Base-by-base conservation (phyloP, 2,888 invertebrate genomes). In the Andrena camellia region DNA sequence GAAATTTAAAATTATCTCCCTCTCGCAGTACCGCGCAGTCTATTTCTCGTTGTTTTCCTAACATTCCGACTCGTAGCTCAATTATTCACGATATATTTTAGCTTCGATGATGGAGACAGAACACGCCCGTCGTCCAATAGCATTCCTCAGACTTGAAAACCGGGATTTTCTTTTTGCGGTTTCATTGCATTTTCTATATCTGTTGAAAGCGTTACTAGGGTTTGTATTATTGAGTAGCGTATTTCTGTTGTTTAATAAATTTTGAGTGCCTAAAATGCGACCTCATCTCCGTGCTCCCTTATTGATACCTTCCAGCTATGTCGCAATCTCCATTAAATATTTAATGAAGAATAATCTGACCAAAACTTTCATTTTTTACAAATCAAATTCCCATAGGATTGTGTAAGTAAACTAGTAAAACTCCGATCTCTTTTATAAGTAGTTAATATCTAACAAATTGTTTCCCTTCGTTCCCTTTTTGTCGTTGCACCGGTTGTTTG, bases 161-260 rank as follows among this genome's bases (percentile, higher is more conserved):
- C 5, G 13, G n/a, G 3, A 29, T 31, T 79, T 72, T 59, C 35
- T 35, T 73, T 72, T 52, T 23, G 20, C 1, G 33, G 26, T 54
- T 50, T 7, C 60, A 52, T 54, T 57, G 77, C 63, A 62, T 70
- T 71, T 78, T 67, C 54, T 54, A 57, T 23, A 17, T 57, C 42
- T 3, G 62, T 72, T 48, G 26, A 48, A 78, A 33, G 33, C 67
- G 77, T 70, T 72, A 29, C 26, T 70, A 76, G 31, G 48, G 57
- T 85, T 83, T 80, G 73, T 83, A 85, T 79, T 50, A 63, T 63
- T 52, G 13, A 64, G 73, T 64, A 76, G 63, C 60, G 73, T 33
- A 54, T 13, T 83, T 86, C 63, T 59, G 50, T 77, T 80, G 67
- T 83, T 76, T 83, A 85, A 85, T 85, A 85, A 85, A 85, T 86